Evolutionary conservation across 2,888 invertebrate species (phyloP).

Genomic region (Nipponacmea schrenckii): DNA sequence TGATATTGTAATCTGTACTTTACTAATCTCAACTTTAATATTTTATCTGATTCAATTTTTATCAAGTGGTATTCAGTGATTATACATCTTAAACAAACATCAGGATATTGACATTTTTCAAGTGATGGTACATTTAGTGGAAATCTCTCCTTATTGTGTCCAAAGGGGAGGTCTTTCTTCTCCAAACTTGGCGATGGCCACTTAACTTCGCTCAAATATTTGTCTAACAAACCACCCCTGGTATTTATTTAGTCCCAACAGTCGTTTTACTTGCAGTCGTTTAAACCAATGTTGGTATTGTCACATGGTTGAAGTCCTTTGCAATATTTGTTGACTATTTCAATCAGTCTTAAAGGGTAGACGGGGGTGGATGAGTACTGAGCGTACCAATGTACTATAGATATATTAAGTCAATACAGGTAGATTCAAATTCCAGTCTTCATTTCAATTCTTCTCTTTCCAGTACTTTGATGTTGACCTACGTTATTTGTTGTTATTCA

Average conservation of each 20-base stretch:
- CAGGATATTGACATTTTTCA: too few relatives aligned
- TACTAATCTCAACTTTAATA: too few relatives aligned
- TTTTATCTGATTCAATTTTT: too few relatives aligned
- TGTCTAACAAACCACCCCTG: background rate
- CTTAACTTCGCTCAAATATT: background rate
- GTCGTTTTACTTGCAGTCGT: background rate
- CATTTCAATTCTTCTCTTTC: background rate
- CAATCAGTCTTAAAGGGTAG: background rate
- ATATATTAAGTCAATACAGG: constrained; percentile 1
- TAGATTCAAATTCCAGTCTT: background rate
- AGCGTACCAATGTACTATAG: background rate
- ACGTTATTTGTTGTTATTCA: background rate
- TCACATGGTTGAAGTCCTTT: background rate
- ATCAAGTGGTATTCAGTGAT: too few relatives aligned
- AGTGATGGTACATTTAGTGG: too few relatives aligned
- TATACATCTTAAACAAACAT: too few relatives aligned
- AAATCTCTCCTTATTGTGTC: too few relatives aligned
- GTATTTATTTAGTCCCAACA: background rate
- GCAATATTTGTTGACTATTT: background rate
- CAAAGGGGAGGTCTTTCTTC: constrained; percentile 3
- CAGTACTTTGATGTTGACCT: background rate
- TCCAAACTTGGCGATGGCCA: background rate
- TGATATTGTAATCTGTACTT: too few relatives aligned
- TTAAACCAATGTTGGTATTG: constrained; percentile 1
- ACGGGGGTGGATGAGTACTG: background rate